A percentile compares a stretch with the other conserved stretches of the same genome.
phyloP scores from a whole-genome alignment of 2,888 invertebrate genomes.

The Candidula unifasciata region DNA sequence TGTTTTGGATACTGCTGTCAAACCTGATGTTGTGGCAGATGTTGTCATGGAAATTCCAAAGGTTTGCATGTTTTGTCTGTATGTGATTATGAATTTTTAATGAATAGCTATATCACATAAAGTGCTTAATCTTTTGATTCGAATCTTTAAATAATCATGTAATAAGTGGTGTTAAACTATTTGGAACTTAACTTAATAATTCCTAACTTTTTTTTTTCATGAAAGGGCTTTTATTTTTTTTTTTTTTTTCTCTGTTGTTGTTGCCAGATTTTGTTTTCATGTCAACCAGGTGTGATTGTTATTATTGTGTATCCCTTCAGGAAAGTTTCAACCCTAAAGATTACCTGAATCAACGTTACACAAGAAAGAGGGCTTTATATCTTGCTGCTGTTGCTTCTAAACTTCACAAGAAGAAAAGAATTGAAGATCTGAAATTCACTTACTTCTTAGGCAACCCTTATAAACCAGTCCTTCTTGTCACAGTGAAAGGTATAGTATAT shows the following conservation, averaged over 20 bases:
- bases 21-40: constrained; percentile 84
- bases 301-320: constrained; percentile 62
- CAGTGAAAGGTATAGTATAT: constrained; percentile 68
- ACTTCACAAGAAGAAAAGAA: constrained; percentile 80
- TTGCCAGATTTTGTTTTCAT: no score
- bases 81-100: neutral
- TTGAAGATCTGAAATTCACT: constrained; percentile 80
- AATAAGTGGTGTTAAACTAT: no score
- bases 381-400: constrained; percentile 83
- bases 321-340: constrained; percentile 87
- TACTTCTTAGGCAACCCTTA: constrained; percentile 80
- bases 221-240: no score
- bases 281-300: no score
- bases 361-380: constrained; percentile 88
- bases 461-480: constrained; percentile 80
- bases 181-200: no score
- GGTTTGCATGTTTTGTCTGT: constrained; percentile 68
- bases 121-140: neutral
- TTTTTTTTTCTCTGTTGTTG: no score
- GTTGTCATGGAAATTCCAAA: constrained; percentile 87
- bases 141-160: no score
- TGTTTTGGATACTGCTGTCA: constrained; percentile 82
- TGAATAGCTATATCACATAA: no score
- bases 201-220: no score
- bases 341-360: constrained; percentile 88